Percentiles rank a stretch among this genome's conserved stretches.
phyloP scores from a whole-genome alignment of 2,888 invertebrate species.

The Netelia melanura region DNA sequence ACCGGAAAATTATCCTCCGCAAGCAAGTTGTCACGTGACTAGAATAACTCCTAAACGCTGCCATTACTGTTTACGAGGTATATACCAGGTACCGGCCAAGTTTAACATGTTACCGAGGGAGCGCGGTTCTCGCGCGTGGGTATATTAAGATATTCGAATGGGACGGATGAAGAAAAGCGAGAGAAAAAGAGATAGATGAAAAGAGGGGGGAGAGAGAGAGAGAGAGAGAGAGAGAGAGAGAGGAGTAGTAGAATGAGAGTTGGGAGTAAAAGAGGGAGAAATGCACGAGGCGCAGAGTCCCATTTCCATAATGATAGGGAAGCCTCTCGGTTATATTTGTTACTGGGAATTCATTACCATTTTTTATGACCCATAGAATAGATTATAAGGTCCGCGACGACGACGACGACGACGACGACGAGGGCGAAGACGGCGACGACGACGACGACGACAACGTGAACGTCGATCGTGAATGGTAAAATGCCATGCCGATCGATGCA shows the following conservation, averaged over 20 bases:
- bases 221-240: conserved; percentile 6
- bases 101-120: conserved; percentile 49
- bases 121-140: conserved; percentile 53
- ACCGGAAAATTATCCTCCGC: conserved; percentile 68
- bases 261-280: conserved; percentile 45
- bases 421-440: conserved; percentile 54
- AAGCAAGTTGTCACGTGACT: conserved; percentile 73
- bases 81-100: conserved; percentile 42
- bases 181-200: conserved; percentile 9
- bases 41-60: conserved; percentile 72
- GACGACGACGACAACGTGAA: conserved; percentile 44
- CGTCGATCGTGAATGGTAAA: conserved; percentile 61
- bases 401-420: conserved; percentile 44
- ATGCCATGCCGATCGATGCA: conserved; percentile 60
- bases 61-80: conserved; percentile 62
- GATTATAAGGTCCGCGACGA: conserved; percentile 70
- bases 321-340: conserved; percentile 71
- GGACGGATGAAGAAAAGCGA: conserved; percentile 43
- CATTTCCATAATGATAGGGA: conserved; percentile 78
- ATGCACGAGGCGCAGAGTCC: conserved; percentile 61
- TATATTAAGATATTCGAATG: conserved; percentile 71
- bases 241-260: conserved; percentile 35
- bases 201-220: conserved; percentile 8
- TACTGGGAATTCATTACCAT: conserved; percentile 78
- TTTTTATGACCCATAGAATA: conserved; percentile 76